Evolutionary conservation across 2,888 invertebrate genomes (phyloP).

Genomic region (Rhamnusium bicolor): DNA sequence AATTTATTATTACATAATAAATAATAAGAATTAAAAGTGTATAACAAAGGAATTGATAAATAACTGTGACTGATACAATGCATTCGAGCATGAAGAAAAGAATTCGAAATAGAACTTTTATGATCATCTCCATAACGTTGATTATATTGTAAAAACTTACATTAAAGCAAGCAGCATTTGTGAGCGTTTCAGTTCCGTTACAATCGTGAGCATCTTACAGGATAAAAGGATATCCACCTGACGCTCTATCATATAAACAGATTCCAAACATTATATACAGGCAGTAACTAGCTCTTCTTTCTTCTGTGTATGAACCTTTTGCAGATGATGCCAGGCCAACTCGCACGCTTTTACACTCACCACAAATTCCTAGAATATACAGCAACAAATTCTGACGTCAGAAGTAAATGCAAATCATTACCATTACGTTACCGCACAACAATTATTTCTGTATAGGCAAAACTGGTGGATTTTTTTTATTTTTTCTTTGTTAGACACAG

Average conservation of each 20-base stretch:
- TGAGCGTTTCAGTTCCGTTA: constrained; percentile 37
- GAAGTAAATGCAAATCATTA: constrained; percentile 31
- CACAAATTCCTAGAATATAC: constrained; percentile 54
- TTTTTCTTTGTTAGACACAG: neutral
- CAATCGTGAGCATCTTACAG: constrained; percentile 40
- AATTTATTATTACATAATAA: constrained; percentile 27
- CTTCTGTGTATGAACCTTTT: neutral
- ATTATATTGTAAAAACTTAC: constrained; percentile 29
- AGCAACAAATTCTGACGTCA: constrained; percentile 56
- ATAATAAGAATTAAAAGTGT: constrained; percentile 17
- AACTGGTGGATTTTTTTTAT: neutral
- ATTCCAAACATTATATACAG: constrained; percentile 35
- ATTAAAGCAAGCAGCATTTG: neutral
- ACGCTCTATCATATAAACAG: constrained; percentile 34
- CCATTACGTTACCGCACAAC: constrained; percentile 15
- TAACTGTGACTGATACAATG: constrained; percentile 20
- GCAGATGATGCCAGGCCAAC: neutral
- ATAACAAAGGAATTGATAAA: constrained; percentile 19
- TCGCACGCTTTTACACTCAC: constrained; percentile 46
- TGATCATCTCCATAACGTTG: constrained; percentile 14
- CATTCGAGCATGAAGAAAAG: constrained; percentile 17
- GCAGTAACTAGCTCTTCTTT: constrained; percentile 24
- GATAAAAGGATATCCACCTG: constrained; percentile 43
- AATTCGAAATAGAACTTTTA: constrained; percentile 19
- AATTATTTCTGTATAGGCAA: neutral